Percentiles rank a stretch among this genome's conserved stretches.
phyloP scores from a whole-genome alignment of 2,888 invertebrate species.

The Papilio demoleus region DNA sequence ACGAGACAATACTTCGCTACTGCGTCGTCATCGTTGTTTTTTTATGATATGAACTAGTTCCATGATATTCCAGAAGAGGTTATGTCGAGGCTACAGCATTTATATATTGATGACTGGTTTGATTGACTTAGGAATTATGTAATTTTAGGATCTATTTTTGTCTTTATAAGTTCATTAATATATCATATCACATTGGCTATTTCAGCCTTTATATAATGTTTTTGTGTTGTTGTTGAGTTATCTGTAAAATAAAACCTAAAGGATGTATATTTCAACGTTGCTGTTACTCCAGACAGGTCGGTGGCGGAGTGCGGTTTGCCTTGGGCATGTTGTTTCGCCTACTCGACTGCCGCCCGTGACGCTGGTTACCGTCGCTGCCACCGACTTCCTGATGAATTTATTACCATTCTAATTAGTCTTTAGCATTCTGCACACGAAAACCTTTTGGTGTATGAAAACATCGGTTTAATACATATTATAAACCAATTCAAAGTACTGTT shows the following conservation, averaged over 20 bases:
- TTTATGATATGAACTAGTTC: background rate
- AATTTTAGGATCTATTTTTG: too few relatives aligned
- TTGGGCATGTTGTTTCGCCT: background rate
- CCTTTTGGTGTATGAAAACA: background rate
- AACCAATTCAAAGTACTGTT: background rate
- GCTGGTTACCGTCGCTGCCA: background rate
- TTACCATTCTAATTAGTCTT: background rate
- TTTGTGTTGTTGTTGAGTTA: too few relatives aligned
- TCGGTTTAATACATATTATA: background rate
- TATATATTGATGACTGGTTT: too few relatives aligned
- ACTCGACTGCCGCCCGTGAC: background rate
- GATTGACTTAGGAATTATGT: too few relatives aligned
- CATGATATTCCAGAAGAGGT: background rate
- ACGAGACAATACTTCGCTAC: background rate
- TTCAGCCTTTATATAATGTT: too few relatives aligned
- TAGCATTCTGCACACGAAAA: background rate
- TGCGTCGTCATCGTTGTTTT: background rate
- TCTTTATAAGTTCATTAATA: too few relatives aligned
- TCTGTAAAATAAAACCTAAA: background rate
- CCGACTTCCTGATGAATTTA: conserved; percentile 15
- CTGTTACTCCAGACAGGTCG: too few relatives aligned
- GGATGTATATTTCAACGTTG: background rate
- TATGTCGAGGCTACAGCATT: background rate
- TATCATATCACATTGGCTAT: too few relatives aligned
- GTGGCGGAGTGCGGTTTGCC: background rate